These are phyloP conservation scores for Trichogramma dendrolimi DNA, from an alignment of 2,888 invertebrate genomes.

Conservation along the genomic window DNA sequence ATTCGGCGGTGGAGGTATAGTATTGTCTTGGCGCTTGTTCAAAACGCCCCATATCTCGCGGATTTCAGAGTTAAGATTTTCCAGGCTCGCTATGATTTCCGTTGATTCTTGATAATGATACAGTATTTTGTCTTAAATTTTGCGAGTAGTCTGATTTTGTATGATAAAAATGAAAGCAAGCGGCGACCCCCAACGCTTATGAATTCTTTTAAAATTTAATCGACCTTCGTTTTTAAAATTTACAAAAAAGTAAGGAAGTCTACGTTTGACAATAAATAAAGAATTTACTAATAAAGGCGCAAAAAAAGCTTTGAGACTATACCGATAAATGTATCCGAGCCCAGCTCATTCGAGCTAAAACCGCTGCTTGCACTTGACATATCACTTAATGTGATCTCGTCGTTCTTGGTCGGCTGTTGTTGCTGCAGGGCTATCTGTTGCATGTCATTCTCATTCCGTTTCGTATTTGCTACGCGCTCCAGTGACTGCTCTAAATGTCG, in stretches of 20 bases:
- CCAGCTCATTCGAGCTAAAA: slow-evolving; percentile 67
- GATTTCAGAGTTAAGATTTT: slow-evolving; percentile 68
- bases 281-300: slow-evolving; percentile 7
- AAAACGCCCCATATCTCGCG: slow-evolving; percentile 67
- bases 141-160: slow-evolving; percentile 10
- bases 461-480: slow-evolving; percentile 58
- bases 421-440: not conserved
- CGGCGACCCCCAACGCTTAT: not conserved
- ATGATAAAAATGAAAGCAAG: slow-evolving; percentile 2
- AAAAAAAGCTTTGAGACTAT: slow-evolving; percentile 28
- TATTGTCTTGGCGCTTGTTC: slow-evolving; percentile 59
- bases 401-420: slow-evolving; percentile 45
- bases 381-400: slow-evolving; percentile 65
- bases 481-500: slow-evolving; percentile 76
- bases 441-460: slow-evolving; percentile 42
- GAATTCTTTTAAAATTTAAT: not conserved
- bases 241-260: not conserved
- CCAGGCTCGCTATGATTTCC: slow-evolving; percentile 67
- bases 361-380: slow-evolving; percentile 61
- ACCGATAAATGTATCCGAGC: slow-evolving; percentile 56
- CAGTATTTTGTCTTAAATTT: slow-evolving; percentile 38
- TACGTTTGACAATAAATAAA: slow-evolving; percentile 7
- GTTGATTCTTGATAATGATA: slow-evolving; percentile 62
- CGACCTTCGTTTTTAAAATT: too few species aligned
- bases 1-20: slow-evolving; percentile 54